These are phyloP conservation scores for Planococcus citri DNA, from an alignment of 1,140 invertebrate genomes.

Conservation along the genomic window DNA sequence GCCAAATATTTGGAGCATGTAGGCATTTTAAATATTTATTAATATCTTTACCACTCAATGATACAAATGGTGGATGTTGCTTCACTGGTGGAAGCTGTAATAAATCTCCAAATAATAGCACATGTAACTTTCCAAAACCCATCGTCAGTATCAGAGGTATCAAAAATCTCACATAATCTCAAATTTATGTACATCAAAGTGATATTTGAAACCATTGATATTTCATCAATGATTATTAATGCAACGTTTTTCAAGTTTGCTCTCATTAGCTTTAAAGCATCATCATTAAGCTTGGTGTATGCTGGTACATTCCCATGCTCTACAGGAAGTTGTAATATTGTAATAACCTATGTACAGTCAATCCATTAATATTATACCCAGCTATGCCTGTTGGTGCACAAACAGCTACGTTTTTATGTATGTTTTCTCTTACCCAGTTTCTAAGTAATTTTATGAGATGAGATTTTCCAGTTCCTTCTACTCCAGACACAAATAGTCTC, in stretches of 20 bases:
- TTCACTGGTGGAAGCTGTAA: too few species aligned
- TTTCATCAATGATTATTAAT: slow-evolving; percentile 31
- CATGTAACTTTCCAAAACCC: too few species aligned
- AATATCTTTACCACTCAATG: too few species aligned
- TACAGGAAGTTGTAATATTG: slow-evolving; percentile 29
- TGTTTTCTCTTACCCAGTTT: slow-evolving; percentile 25
- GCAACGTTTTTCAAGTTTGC: slow-evolving; percentile 29
- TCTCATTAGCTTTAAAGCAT: slow-evolving; percentile 28
- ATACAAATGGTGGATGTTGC: too few species aligned
- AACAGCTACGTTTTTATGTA: slow-evolving; percentile 27
- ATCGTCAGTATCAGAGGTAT: too few species aligned
- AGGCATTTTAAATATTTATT: too few species aligned
- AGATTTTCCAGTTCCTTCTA: slow-evolving; percentile 30
- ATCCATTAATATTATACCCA: slow-evolving; percentile 29
- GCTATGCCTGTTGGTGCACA: slow-evolving; percentile 30
- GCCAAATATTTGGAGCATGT: too few species aligned
- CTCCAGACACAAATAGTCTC: slow-evolving; percentile 23
- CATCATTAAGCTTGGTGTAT: slow-evolving; percentile 27
- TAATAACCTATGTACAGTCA: slow-evolving; percentile 29
- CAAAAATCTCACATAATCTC: too few species aligned
- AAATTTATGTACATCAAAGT: too few species aligned
- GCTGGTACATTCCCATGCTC: slow-evolving; percentile 27
- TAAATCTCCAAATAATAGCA: too few species aligned
- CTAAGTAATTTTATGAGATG: slow-evolving; percentile 27
- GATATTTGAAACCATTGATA: slow-evolving; percentile 34